These are phyloP conservation scores for Picathartes gymnocephalus DNA, from an alignment of 2,113 vertebrate species.

Conservation along the genomic window DNA sequence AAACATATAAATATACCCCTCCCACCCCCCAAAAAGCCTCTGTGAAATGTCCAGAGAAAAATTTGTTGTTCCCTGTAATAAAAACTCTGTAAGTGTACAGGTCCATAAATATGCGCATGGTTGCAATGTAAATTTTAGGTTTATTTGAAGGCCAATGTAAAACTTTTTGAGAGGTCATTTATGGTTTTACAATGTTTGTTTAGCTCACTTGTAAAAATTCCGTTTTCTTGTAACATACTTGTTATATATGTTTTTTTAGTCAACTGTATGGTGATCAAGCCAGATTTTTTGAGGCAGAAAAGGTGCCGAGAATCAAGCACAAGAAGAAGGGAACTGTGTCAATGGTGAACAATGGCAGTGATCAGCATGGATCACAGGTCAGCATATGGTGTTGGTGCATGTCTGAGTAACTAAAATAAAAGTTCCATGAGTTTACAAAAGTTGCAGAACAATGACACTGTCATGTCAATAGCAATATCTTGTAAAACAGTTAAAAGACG, in stretches of 20 bases:
- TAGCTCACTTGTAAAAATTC: background rate
- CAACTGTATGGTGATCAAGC: slow-evolving; percentile 97
- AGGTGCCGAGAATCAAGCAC: slow-evolving; percentile 92
- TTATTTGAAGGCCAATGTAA: background rate
- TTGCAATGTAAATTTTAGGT: background rate
- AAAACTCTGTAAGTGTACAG: background rate
- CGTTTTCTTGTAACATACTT: background rate
- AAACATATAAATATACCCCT: background rate
- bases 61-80: background rate
- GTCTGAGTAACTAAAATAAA: background rate
- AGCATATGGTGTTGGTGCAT: background rate
- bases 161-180: background rate
- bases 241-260: slow-evolving; percentile 68
- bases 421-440: background rate
- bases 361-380: slow-evolving; percentile 96
- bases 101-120: background rate
- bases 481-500: background rate
- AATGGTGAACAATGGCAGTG: slow-evolving; percentile 96
- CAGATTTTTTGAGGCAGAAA: slow-evolving; percentile 91
- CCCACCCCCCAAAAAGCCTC: rapidly evolving
- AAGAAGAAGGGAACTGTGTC: slow-evolving; percentile 93
- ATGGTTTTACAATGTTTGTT: background rate
- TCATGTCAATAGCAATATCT: background rate
- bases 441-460: background rate
- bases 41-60: background rate